Percentiles rank a stretch among this genome's conserved stretches.
These are phyloP conservation scores for Morinoia aosen DNA, from an alignment of 2,888 invertebrate species.

Conservation along the genomic window DNA sequence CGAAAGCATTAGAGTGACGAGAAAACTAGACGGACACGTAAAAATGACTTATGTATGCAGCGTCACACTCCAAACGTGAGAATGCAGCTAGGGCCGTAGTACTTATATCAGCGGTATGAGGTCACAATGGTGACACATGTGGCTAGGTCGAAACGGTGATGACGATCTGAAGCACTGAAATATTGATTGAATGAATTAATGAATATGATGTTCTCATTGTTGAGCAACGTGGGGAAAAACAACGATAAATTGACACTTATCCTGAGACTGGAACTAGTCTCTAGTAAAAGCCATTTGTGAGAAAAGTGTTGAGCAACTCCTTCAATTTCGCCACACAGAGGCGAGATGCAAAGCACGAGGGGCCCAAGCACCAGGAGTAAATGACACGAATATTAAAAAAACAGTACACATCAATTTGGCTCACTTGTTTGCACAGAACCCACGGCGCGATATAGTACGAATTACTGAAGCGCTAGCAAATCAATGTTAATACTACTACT, in stretches of 20 bases:
- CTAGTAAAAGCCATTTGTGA: neutral
- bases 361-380: neutral
- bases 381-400: neutral
- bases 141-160: too few species aligned
- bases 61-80: neutral
- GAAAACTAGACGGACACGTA: neutral
- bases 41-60: neutral
- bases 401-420: neutral
- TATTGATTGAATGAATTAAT: neutral
- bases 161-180: neutral
- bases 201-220: neutral
- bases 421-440: neutral
- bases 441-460: too few species aligned
- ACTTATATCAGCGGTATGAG: too few species aligned
- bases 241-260: neutral
- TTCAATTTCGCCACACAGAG: neutral
- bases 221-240: neutral
- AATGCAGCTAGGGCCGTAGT: neutral
- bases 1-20: neutral
- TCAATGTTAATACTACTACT: too few species aligned
- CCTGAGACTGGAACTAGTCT: neutral
- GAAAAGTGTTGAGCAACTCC: neutral
- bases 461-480: too few species aligned
- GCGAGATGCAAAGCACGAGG: neutral
- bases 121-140: too few species aligned